Conservation (phyloP, 2,888 invertebrate genomes). For the Agonum fuliginosum region DNA sequence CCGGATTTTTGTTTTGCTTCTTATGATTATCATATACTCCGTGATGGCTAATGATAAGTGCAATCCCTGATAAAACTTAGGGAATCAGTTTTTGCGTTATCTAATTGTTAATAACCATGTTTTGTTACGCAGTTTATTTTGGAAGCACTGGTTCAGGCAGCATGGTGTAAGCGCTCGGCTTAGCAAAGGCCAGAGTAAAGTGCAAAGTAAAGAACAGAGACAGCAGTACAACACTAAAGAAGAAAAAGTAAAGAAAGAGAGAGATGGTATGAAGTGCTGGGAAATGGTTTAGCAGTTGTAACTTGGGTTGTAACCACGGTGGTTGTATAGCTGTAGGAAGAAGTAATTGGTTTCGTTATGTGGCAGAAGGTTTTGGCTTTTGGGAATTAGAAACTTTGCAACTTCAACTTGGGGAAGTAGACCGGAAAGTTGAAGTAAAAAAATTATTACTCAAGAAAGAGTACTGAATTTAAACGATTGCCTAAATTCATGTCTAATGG, state of each 20-base stretch:
- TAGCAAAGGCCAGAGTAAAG: too few relatives aligned
- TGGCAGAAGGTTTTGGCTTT: background rate
- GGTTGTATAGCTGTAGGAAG: background rate
- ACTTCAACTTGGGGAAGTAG: background rate
- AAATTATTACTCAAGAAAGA: background rate
- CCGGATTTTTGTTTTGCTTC: too few relatives aligned
- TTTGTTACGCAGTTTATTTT: too few relatives aligned
- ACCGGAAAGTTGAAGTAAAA: background rate
- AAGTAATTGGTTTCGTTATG: background rate
- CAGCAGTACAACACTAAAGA: background rate
- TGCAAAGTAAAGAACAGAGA: background rate
- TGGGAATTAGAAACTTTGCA: background rate
- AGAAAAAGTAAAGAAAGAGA: background rate
- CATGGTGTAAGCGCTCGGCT: too few relatives aligned
- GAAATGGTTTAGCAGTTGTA: background rate
- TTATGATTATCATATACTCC: too few relatives aligned
- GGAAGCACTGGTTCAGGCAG: too few relatives aligned
- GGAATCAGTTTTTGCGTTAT: too few relatives aligned
- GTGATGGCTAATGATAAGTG: too few relatives aligned
- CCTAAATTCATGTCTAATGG: too few relatives aligned
- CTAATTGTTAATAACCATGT: too few relatives aligned
- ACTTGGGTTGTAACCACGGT: background rate
- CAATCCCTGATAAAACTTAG: too few relatives aligned
- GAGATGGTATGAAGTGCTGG: too few relatives aligned
- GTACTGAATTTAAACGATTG: background rate